phyloP scores from a whole-genome alignment of 2,888 invertebrate genomes.

The Dastarcus helophoroides region DNA sequence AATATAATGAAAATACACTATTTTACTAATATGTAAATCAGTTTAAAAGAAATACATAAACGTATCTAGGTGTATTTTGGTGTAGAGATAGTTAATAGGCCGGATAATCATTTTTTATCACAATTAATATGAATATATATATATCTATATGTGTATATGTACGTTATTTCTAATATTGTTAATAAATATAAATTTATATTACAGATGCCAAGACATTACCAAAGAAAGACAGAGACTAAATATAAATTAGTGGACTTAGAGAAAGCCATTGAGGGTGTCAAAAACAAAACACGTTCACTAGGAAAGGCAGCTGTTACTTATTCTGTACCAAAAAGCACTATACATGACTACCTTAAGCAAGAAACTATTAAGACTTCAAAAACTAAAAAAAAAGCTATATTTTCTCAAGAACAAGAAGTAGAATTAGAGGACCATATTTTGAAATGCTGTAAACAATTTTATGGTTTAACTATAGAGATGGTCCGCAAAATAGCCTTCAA shows the following conservation, averaged over 20 bases:
- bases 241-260: constrained; percentile 11
- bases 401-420: constrained; percentile 8
- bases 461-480: constrained; percentile 12
- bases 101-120: too few species aligned
- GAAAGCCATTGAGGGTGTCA: constrained; percentile 8
- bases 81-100: too few species aligned
- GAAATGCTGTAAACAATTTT: constrained; percentile 5
- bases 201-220: constrained; percentile 12
- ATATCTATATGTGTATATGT: too few species aligned
- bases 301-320: too few species aligned
- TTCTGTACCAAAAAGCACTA: constrained; percentile 2
- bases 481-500: constrained; percentile 16
- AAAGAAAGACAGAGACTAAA: constrained; percentile 12
- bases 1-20: too few species aligned
- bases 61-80: too few species aligned
- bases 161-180: too few species aligned
- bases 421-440: constrained; percentile 4
- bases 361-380: constrained; percentile 2
- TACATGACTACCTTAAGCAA: constrained; percentile 2
- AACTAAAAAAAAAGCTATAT: constrained; percentile 5
- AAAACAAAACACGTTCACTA: constrained; percentile 13
- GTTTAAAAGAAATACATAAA: too few species aligned
- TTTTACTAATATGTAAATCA: too few species aligned
- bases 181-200: too few species aligned
- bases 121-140: too few species aligned